Percentiles rank a stretch among this genome's conserved stretches.
phyloP scores from a whole-genome alignment of 2,888 invertebrate species.

The Timema cristinae region DNA sequence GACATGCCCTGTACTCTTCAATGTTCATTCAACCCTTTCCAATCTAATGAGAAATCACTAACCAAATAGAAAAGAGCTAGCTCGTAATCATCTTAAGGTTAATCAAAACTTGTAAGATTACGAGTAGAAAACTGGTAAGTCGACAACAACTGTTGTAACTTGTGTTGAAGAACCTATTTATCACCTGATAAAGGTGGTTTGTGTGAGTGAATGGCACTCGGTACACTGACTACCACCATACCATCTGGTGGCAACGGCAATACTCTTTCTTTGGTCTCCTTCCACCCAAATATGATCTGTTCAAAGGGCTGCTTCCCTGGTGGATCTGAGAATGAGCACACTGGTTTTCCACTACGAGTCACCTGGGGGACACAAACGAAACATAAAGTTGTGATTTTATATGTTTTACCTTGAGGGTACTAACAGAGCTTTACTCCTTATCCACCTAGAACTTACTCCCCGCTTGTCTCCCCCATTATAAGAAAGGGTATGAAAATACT shows the following conservation, averaged over 20 bases:
- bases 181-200: slow-evolving; percentile 80
- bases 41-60: not conserved
- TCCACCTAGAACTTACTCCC: not conserved
- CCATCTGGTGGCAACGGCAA: slow-evolving; percentile 42
- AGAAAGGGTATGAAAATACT: slow-evolving; percentile 1
- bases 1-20: too few relatives aligned
- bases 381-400: not conserved
- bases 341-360: slow-evolving; percentile 61
- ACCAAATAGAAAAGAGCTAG: not conserved
- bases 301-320: slow-evolving; percentile 87
- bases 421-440: not conserved
- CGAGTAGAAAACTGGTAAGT: too few relatives aligned
- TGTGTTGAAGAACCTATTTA: too few relatives aligned
- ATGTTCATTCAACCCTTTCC: too few relatives aligned
- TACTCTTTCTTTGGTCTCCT: slow-evolving; percentile 27
- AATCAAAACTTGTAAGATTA: slow-evolving; percentile 35
- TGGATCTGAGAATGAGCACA: slow-evolving; percentile 62
- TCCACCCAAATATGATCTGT: slow-evolving; percentile 61
- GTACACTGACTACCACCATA: slow-evolving; percentile 73
- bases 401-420: slow-evolving; percentile 2
- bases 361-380: slow-evolving; percentile 46
- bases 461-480: not conserved
- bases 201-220: slow-evolving; percentile 91
- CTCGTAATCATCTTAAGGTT: not conserved
- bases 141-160: too few relatives aligned